phyloP scores from a whole-genome alignment of 2,797 vertebrate species.

The Lagocephalus sceleratus region DNA sequence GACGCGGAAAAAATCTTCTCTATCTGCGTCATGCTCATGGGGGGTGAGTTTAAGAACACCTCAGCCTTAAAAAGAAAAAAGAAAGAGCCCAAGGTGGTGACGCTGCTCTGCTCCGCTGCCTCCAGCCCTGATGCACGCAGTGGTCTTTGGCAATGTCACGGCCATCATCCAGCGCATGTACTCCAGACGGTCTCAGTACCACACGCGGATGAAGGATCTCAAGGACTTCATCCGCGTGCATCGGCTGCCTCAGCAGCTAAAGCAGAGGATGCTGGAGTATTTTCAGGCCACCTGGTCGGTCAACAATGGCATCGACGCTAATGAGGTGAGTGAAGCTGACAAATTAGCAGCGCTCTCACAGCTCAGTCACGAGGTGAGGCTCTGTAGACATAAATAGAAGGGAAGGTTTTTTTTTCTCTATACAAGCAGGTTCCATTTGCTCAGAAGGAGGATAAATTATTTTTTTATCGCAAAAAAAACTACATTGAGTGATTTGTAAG shows the following conservation, averaged over 20 bases:
- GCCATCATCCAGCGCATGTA: constrained; percentile 99
- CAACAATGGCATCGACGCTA: constrained; percentile 93
- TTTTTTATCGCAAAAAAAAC: no score
- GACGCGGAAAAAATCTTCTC: constrained; percentile 96
- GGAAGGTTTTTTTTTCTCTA: neutral
- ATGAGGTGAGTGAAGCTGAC: constrained; percentile 80
- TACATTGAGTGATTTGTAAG: neutral
- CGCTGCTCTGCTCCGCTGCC: neutral
- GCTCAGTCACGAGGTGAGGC: neutral
- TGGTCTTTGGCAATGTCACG: constrained; percentile 95
- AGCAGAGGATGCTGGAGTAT: constrained; percentile 94
- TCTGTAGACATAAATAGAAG: neutral
- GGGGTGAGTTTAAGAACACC: constrained; percentile 73
- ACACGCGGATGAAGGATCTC: constrained; percentile 93
- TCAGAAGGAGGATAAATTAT: no score
- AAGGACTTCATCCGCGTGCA: constrained; percentile 95
- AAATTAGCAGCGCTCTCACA: neutral
- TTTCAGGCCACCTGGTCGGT: constrained; percentile 98
- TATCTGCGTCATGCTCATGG: constrained; percentile 96
- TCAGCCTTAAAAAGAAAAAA: neutral
- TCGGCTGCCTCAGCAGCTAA: constrained; percentile 88
- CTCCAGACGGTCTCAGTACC: constrained; percentile 91
- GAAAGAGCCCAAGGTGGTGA: neutral
- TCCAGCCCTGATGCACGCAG: constrained; percentile 93
- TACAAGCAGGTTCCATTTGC: no score